phyloP scores from a whole-genome alignment of 2,888 invertebrate species.

The Patella caerulea region DNA sequence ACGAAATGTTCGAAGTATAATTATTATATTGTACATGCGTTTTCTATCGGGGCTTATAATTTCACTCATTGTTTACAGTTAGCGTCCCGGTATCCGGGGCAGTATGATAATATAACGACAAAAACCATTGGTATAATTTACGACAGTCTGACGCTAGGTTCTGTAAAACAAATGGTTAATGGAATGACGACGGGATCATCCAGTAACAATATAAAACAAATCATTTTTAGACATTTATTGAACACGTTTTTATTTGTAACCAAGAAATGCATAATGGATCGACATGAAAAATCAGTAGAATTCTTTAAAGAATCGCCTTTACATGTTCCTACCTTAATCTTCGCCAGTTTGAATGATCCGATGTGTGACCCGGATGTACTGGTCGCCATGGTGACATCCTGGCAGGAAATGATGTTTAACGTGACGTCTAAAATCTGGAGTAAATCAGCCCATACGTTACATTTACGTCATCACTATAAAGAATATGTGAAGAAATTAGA shows the following conservation, averaged over 20 bases:
- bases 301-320: not conserved
- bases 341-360: slow-evolving; percentile 15
- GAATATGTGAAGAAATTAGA: slow-evolving; percentile 12
- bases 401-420: not conserved
- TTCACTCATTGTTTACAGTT: slow-evolving; percentile 1
- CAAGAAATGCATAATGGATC: not conserved
- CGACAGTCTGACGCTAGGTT: slow-evolving; percentile 10
- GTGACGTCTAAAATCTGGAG: slow-evolving; percentile 18
- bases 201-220: not conserved
- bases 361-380: slow-evolving; percentile 12
- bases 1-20: not conserved
- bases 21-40: slow-evolving; percentile 11
- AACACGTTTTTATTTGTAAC: slow-evolving; percentile 4
- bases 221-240: not conserved
- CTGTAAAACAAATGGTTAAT: not conserved
- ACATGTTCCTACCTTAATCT: not conserved
- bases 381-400: not conserved
- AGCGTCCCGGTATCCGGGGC: not conserved
- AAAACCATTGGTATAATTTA: slow-evolving; percentile 13
- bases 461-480: not conserved
- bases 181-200: not conserved
- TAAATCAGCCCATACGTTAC: slow-evolving; percentile 4
- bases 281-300: slow-evolving; percentile 6
- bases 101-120: not conserved
- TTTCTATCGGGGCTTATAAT: slow-evolving; percentile 17